A percentile compares a stretch with the other conserved stretches of the same genome.
phyloP scores from a whole-genome alignment of 1,140 invertebrate species.

The Macrostomum lignano region DNA sequence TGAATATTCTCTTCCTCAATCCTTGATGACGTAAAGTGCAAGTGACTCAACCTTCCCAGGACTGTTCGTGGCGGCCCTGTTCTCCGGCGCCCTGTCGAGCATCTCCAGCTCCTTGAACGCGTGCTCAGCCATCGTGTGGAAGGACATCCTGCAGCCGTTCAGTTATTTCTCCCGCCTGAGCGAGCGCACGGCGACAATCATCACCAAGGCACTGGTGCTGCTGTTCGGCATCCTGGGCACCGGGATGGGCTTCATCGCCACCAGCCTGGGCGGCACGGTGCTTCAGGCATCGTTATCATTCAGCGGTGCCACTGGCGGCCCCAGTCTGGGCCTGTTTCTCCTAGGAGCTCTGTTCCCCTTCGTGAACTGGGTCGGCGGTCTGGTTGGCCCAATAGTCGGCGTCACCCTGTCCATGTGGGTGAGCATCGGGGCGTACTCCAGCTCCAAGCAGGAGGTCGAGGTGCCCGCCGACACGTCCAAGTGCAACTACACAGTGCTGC shows the following conservation, averaged over 20 bases:
- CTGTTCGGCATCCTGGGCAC: conserved; percentile 8
- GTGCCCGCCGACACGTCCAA: no score
- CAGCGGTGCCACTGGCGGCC: conserved; percentile 18
- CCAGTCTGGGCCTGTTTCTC: conserved; percentile 20
- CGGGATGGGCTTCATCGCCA: conserved; percentile 8
- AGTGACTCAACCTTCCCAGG: no score
- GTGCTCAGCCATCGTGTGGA: conserved; percentile 53
- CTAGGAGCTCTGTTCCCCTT: conserved; percentile 20
- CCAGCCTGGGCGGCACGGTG: conserved; percentile 9
- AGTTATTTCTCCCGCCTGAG: conserved; percentile 10
- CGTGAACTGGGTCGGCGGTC: conserved; percentile 37
- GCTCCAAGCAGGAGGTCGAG: no score
- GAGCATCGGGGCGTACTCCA: conserved; percentile 40
- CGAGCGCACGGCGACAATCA: conserved; percentile 12
- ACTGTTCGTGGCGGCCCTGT: conserved; percentile 22
- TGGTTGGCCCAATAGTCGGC: conserved; percentile 39
- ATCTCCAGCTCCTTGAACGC: conserved; percentile 48
- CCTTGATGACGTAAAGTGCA: no score
- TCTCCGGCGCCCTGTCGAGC: conserved; percentile 21
- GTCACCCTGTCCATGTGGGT: conserved; percentile 46
- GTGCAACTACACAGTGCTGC: no score
- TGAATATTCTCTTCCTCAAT: no score
- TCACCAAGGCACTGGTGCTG: conserved; percentile 13
- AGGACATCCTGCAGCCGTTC: conserved; percentile 37
- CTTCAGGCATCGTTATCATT: conserved; percentile 18